phyloP scores from a whole-genome alignment of 2,888 invertebrate species.

The Sinotaia quadrata region DNA sequence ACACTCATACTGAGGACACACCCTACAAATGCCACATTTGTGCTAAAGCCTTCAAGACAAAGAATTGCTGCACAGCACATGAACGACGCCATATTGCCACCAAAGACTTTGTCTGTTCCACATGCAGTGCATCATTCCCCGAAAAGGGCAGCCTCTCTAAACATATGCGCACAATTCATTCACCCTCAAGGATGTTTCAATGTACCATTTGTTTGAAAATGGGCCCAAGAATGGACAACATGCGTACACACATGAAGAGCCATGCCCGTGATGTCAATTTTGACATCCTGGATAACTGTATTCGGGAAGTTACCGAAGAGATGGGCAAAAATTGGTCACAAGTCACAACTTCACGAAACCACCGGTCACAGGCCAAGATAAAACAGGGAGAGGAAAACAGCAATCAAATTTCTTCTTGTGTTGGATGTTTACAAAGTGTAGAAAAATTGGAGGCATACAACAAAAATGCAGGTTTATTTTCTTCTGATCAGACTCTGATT shows the following conservation, averaged over 20 bases:
- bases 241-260: constrained; percentile 62
- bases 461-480: too few species aligned
- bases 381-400: too few species aligned
- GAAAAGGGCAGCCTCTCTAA: constrained; percentile 67
- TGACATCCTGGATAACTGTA: constrained; percentile 19
- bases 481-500: too few species aligned
- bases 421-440: too few species aligned
- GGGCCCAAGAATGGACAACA: constrained; percentile 61
- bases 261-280: constrained; percentile 41
- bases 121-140: constrained; percentile 62
- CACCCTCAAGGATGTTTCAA: constrained; percentile 54
- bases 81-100: constrained; percentile 56
- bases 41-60: constrained; percentile 64
- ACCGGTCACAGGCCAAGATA: too few species aligned
- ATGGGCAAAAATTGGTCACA: too few species aligned
- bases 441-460: too few species aligned
- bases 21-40: constrained; percentile 58
- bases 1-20: constrained; percentile 51
- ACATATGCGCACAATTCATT: constrained; percentile 64
- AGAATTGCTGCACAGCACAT: constrained; percentile 62
- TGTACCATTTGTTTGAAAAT: constrained; percentile 65
- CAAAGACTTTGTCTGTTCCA: constrained; percentile 54
- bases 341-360: too few species aligned
- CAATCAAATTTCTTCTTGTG: too few species aligned
- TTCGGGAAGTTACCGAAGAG: too few species aligned